These are phyloP conservation scores for Pelecanoides urinatrix DNA, from an alignment of 2,113 vertebrate genomes.

Conservation along the genomic window DNA sequence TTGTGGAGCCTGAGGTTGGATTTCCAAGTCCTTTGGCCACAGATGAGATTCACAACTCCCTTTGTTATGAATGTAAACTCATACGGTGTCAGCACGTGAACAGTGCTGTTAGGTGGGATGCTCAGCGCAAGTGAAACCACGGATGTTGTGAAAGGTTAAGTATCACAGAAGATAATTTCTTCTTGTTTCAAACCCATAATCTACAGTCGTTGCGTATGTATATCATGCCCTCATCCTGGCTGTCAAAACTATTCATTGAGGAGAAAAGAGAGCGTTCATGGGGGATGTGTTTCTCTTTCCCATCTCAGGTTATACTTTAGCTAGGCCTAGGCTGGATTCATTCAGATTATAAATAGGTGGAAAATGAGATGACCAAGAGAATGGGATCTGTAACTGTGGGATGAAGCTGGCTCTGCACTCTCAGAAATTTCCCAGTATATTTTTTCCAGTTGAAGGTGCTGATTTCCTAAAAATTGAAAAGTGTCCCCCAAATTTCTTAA, in stretches of 20 bases:
- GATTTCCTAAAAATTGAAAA: not conserved
- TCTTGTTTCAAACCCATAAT: not conserved
- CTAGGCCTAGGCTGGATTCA: not conserved
- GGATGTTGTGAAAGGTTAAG: not conserved
- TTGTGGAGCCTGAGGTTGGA: not conserved
- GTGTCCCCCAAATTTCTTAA: not conserved
- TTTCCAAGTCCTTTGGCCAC: not conserved
- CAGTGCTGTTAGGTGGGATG: not conserved
- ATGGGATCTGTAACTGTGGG: not conserved
- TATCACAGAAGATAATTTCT: not conserved
- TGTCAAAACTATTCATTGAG: not conserved
- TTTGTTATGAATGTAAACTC: not conserved
- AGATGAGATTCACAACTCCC: not conserved
- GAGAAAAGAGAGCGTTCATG: not conserved
- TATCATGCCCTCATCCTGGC: not conserved
- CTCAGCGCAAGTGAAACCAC: not conserved
- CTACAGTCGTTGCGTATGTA: not conserved
- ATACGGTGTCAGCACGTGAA: accelerated
- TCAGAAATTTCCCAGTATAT: not conserved
- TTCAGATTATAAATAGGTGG: not conserved
- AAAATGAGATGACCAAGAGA: not conserved
- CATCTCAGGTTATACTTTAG: not conserved
- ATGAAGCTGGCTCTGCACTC: not conserved
- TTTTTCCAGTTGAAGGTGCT: not conserved
- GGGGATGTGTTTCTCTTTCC: not conserved